These are phyloP conservation scores for Tokudaia muenninki DNA, from an alignment of 2,797 vertebrate species.

Conservation along the genomic window DNA sequence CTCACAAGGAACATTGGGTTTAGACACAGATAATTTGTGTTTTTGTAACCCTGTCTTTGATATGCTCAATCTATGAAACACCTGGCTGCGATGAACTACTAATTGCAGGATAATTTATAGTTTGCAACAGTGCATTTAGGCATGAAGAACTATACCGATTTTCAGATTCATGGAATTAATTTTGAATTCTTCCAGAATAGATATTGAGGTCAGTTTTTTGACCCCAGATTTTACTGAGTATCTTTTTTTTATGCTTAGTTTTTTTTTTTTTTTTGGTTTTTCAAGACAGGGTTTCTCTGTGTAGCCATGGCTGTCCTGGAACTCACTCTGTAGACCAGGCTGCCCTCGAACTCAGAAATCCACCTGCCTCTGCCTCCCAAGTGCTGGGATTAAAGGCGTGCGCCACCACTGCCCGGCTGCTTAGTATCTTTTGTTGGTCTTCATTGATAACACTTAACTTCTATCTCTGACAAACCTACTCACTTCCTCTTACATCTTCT, in stretches of 20 bases:
- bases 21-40: neutral
- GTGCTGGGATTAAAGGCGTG: too few species aligned
- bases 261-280: too few species aligned
- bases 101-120: neutral
- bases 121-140: neutral
- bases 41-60: conserved; percentile 28
- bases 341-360: too few species aligned
- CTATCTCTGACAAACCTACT: conserved; percentile 13
- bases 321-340: too few species aligned
- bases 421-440: conserved; percentile 18
- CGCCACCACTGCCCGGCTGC: neutral
- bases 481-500: neutral
- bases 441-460: neutral
- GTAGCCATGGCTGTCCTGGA: too few species aligned
- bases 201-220: conserved; percentile 34
- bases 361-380: too few species aligned
- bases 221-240: neutral
- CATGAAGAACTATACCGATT: neutral
- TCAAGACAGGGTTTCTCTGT: too few species aligned
- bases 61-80: neutral
- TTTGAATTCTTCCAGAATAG: neutral
- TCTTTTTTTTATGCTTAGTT: neutral
- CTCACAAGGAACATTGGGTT: neutral
- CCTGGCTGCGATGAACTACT: neutral
- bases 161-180: conserved; percentile 18